These are phyloP conservation scores for Cephus pygmeus DNA, from an alignment of 2,888 invertebrate genomes.

Conservation along the genomic window DNA sequence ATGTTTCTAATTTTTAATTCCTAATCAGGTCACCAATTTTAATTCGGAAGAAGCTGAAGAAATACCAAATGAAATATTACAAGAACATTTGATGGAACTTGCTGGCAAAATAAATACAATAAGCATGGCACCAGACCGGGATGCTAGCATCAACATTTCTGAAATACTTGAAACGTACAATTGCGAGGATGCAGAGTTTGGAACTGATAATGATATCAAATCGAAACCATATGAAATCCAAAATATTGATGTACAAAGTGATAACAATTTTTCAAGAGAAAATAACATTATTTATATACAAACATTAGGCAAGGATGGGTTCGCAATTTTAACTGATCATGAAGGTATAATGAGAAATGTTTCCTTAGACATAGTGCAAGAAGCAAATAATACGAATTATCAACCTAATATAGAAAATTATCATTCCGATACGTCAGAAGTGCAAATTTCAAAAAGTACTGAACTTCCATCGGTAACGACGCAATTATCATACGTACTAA, in stretches of 20 bases:
- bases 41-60: constrained; percentile 38
- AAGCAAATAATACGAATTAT: neutral
- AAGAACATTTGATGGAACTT: constrained; percentile 41
- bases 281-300: constrained; percentile 19
- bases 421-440: neutral
- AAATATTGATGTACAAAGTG: neutral
- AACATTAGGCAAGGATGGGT: constrained; percentile 10
- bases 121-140: constrained; percentile 28
- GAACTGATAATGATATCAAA: neutral
- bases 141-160: constrained; percentile 33
- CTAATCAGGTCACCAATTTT: constrained; percentile 39
- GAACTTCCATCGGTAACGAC: neutral
- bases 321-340: constrained; percentile 9
- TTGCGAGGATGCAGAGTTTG: constrained; percentile 25
- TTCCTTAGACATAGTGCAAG: neutral
- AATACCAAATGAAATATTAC: constrained; percentile 29
- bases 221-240: neutral
- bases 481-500: neutral
- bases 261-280: neutral
- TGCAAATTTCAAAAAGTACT: neutral
- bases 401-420: neutral
- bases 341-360: constrained; percentile 7
- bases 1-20: constrained; percentile 13
- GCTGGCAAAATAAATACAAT: constrained; percentile 37
- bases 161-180: constrained; percentile 33